Evolutionary conservation across 2,888 invertebrate species (phyloP), one percentile per base, ranked within the genome.

Genomic region (Lypha dubia): DNA sequence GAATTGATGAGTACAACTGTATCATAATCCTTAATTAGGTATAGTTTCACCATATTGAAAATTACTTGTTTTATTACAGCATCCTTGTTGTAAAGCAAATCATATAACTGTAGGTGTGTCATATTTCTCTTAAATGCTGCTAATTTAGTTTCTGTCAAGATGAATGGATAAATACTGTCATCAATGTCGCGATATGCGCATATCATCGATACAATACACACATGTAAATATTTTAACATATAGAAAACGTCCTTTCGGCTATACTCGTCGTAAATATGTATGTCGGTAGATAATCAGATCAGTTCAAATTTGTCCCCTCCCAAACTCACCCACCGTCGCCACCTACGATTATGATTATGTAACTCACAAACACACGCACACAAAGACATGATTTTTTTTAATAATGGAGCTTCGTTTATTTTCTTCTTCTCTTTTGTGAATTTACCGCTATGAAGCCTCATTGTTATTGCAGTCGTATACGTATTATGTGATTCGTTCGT

Each of bases 401-500:
- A 53, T 51, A 41, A 56, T n/a, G n/a, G 11, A 17, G 49, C 17
- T 58, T 53, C 35, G 24, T 44, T 53, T 65, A 63, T 62, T 76
- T 79, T 62, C 49, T 60, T 67, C n/a, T 81, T 70, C 35, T 46
- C 20, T 38, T 53, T 63, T 74, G 2, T 65, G 38, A 41, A 73
- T 73, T 71, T 75, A 76, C 75, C 71, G 51, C 75, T 76, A 76
- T 73, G 73, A 70, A 67, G 38, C 53, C 76, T 44, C 58, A 79
- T 75, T 79, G 74, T 74, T 79, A 35, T 58, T 41, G 51, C 49
- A 35, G 53, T 63, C 20, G 35, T 51, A 74, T 60, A 49, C 22
- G 38, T 68, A 63, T 20, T 75, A 79, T 71, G 74, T 60, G 75
- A 76, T 71, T 76, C 76, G 71, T 71, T 76, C 71, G 71, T 84